These are phyloP conservation scores for Petrocephalus sullivani DNA, from an alignment of 2,797 vertebrate species.

Conservation along the genomic window DNA sequence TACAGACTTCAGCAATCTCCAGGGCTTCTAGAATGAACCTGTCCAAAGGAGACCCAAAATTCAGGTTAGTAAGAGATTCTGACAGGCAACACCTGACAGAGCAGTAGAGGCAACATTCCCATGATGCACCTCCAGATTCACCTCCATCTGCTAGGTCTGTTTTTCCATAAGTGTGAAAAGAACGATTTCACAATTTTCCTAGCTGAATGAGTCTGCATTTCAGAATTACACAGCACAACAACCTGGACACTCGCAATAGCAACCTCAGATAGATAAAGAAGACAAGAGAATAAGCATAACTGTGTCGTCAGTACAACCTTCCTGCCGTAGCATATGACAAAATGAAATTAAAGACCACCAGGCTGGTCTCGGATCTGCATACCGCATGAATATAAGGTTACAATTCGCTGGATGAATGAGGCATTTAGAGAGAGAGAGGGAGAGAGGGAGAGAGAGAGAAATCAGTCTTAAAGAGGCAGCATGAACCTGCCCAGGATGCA, in stretches of 20 bases:
- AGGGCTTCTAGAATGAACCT: background rate
- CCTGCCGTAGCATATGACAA: background rate
- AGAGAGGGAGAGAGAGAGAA: background rate
- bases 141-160: background rate
- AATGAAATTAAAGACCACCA: background rate
- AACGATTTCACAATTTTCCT: constrained; percentile 4
- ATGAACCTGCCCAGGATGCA: background rate
- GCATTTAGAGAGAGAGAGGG: background rate
- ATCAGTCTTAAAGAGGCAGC: background rate
- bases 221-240: background rate
- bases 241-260: background rate
- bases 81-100: constrained; percentile 10
- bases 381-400: background rate
- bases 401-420: background rate
- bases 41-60: background rate
- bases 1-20: background rate
- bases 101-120: background rate
- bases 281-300: background rate
- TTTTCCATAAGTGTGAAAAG: background rate
- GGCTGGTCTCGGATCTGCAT: background rate
- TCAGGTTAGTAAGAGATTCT: background rate
- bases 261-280: background rate
- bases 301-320: background rate
- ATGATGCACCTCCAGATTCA: background rate
- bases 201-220: background rate